Base-by-base conservation (phyloP, 2,888 invertebrate species). In the Xanthorhoe designata region DNA sequence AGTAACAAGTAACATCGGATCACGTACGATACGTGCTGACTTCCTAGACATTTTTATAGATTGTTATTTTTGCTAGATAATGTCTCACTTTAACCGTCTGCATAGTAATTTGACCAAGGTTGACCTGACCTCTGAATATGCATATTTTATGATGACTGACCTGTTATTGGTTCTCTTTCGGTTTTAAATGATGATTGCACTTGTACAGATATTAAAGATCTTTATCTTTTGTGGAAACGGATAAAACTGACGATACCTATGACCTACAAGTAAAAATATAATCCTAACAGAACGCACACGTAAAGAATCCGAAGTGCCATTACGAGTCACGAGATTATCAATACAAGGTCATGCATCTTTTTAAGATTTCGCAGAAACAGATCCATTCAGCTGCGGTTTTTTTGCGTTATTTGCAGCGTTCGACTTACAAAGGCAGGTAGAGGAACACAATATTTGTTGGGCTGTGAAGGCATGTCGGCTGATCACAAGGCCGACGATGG, bases 401-500 rank as follows among this genome's bases (percentile, higher is more conserved):
- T 60, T 65, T 50, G 61, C 66, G 61, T 61, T 57, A 64, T 60
- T 66, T 53, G 61, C 64, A 55, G 56, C 61, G 62, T 64, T 15
- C 45, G 7, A 24, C 61, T 55, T 52, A 77, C 75, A 78, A 72
- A 76, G 73, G 51, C 73, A 71, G 64, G 64, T 70, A 69, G 69
- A 76, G 72, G 73, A 75, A 77, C 35, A 52, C 49, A 69, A 68
- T 65, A 52, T 65, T 29, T 58, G 53, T 61, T 64, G 61, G 58
- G 68, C 60, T 61, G 75, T 74, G 78, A 79, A 79, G 79, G 79
- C 76, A 82, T 76, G 80, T 78, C 79, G 79, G 71, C 76, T 78
- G 81, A 75, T 81, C 73, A 75, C 84, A 86, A 86, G 84, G 84
- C 80, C 83, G 78, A 59, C 69, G 45, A 70, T 78, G 88, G 89